Evolutionary conservation across 2,888 invertebrate species (phyloP), one percentile per base, ranked within the genome.

Genomic region (Drosophila melanocephala): DNA sequence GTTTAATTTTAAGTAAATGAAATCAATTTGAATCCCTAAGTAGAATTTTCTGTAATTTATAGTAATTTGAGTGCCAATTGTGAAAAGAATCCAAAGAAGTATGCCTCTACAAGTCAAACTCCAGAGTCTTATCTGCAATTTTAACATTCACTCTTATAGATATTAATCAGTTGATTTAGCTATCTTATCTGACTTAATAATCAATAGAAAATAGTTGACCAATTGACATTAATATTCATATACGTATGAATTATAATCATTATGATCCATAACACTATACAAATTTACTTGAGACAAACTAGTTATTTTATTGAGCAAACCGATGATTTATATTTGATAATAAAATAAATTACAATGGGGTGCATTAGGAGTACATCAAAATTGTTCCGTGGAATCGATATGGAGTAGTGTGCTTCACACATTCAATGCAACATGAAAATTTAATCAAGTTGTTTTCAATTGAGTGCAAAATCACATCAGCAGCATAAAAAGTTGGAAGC

Each of bases 401-500:
- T 37, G 37, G 71, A 84, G 87, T 81, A 63, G 69, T 81, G 47
- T 89, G 87, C 84, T 69, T 57, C 77, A 72, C 75, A 75, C 69
- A 76, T 73, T 60, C 64, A 70, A 63, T 74, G 79, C 87, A 84
- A 60, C 84, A 91, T 91, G 89, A 89, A 89, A 88, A 59, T 85
- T 89, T 91, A 91, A 89, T 89, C 83, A 81, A 83, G 81, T 85
- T 87, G 85, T 84, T 87, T 89, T 80, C 87, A 90, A 92, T 91
- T 91, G 92, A 92, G 92, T 92, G 92, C 91, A 89, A 92, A 92
- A 92, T 92, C 92, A 91, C 90, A 90, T 90, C 87, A 79, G 65
- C 75, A 72, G 53, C 75, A 81, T 72, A 74, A 75, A 87, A 75
- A 66, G 68, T 68, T 67, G 51, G 71, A 71, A 71, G 57, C 47